Conservation (phyloP, 2,797 vertebrate genomes). For the Coregonus suidteri region DNA sequence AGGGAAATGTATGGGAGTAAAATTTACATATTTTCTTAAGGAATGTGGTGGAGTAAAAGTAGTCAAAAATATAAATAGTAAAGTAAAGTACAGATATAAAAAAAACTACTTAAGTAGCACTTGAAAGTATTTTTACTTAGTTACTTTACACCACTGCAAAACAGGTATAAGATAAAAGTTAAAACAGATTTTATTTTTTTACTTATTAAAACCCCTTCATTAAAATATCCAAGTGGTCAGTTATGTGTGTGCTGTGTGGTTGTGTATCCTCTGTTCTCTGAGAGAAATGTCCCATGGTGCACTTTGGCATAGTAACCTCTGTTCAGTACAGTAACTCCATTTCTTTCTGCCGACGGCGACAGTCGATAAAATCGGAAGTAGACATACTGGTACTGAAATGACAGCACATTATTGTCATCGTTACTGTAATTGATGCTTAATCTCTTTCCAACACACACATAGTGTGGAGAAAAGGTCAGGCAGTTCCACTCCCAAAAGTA, state of each 20-base stretch:
- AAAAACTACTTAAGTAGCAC: no score
- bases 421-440: conserved; percentile 51
- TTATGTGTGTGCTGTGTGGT: no score
- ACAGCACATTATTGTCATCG: conserved; percentile 31
- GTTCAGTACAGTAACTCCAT: conserved; percentile 28
- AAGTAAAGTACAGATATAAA: no score
- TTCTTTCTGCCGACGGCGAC: conserved; percentile 16
- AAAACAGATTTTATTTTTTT: no score
- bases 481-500: conserved; percentile 15
- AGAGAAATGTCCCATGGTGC: neutral
- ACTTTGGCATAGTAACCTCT: neutral
- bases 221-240: no score
- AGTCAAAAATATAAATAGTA: neutral
- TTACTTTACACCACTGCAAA: no score
- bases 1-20: neutral
- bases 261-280: no score
- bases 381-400: conserved; percentile 30
- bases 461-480: conserved; percentile 8
- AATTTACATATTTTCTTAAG: no score
- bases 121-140: no score
- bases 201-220: no score
- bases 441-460: neutral
- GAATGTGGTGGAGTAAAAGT: neutral
- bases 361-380: conserved; percentile 40
- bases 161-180: no score